Base-by-base conservation (phyloP, 2,888 invertebrate genomes). In the Antheraea assamensis region DNA sequence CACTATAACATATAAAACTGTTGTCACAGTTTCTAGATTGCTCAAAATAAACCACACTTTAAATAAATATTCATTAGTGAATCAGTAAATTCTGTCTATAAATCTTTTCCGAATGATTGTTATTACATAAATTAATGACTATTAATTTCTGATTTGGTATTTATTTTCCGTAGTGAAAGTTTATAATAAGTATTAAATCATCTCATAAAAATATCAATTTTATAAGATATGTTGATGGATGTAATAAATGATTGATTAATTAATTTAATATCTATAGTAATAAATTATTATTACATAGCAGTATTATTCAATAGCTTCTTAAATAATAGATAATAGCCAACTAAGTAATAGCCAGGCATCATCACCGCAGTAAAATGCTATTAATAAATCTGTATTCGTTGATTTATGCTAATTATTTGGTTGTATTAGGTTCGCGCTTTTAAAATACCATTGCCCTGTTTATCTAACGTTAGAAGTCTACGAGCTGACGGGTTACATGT, bases 111-210 rank as follows among this genome's bases (percentile, higher is more conserved):
- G 15, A 64, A 64, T 17, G 3, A 1, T 17, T 64, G 61, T 30
- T 64, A 64, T 27, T 2, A 27, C 27, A 64, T 30, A 68, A 35
- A 21, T n/a, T 10, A 35, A 66, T 68, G 8, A 68, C 35, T 68
- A 8, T 35, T 35, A 68, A 68, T 68, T n/a, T 13, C 35, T 68
- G 35, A 35, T n/a, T 68, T 68, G 35, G 15, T 35, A 68, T 68
- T 68, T 68, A 21, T 19, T 35, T 68, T 35, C 35, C 35, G 15
- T 35, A 35, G 68, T 35, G 68, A 68, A 68, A 68, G 68, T 35
- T 68, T 35, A 31, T 10, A 35, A 68, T 68, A 8, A 3, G n/a
- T n/a, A 35, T 35, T 68, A 35, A 35, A 27, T 30, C 61, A 17
- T 64, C 15, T 64, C 61, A 64, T 15, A 30, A 30, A 64, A 64